Conservation (phyloP, 2,888 invertebrate species). For the Caenorhabditis sp. region DNA sequence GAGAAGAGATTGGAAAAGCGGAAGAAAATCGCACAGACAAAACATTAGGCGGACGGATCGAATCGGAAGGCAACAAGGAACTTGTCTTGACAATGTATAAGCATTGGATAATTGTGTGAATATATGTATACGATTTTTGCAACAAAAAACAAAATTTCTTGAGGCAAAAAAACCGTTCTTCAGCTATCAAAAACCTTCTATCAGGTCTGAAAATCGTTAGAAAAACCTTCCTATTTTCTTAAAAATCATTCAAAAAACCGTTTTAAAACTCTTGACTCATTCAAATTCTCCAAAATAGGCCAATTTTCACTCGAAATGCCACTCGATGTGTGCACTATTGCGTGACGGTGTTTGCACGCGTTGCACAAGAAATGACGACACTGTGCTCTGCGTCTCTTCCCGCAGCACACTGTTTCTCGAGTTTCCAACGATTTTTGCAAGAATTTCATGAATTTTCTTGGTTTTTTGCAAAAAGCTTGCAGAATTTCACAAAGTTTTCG, state of each 20-base stretch:
- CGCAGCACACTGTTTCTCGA: not conserved
- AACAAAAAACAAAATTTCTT: not conserved
- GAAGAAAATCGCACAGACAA: constrained; percentile 33
- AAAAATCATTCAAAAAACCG: not conserved
- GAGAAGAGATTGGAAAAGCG: not conserved
- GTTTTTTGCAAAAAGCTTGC: constrained; percentile 5
- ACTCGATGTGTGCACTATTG: constrained; percentile 23
- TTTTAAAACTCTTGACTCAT: not conserved
- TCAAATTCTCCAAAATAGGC: constrained; percentile 47
- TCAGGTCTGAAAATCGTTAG: too few species aligned
- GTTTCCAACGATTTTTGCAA: not conserved
- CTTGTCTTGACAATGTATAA: constrained; percentile 32
- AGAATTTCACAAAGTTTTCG: not conserved
- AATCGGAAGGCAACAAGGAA: too few species aligned
- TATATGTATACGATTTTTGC: not conserved
- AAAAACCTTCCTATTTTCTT: not conserved
- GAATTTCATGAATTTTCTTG: not conserved
- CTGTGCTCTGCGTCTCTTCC: constrained; percentile 34
- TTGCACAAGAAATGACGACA: constrained; percentile 32
- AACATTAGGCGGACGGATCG: constrained; percentile 9
- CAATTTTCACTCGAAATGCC: constrained; percentile 21
- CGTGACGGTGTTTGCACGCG: constrained; percentile 48
- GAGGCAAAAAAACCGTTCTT: not conserved
- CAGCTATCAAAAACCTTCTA: too few species aligned
- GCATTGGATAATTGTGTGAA: constrained; percentile 15